Evolutionary conservation across 1,140 invertebrate genomes (phyloP), one percentile per base, ranked within the genome.

Genomic region (Antheraea mylitta): DNA sequence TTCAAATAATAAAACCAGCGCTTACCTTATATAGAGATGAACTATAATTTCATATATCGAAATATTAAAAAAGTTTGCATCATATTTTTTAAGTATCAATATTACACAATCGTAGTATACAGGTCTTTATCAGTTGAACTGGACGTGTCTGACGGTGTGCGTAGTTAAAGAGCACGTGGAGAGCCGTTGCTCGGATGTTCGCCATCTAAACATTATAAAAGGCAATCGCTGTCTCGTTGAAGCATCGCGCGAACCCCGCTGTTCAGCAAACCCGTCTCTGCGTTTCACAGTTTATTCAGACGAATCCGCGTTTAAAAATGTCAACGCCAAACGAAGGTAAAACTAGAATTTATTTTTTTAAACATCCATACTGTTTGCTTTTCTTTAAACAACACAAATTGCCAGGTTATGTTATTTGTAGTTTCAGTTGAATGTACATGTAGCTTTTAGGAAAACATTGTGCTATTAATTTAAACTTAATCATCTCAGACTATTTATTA

Each of bases 161-260:
- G 82, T 81, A 82, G 69, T 70, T 42, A 30, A 61, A 19, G 73
- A 87, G 74, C 87, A 89, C 86, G 85, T 89, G 87, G 83, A 81
- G 69, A 81, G 69, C 67, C 79, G 68, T 80, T 74, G 16, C 61
- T 77, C 71, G 60, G 70, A 78, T 70, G 77, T 74, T 80, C 70
- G 76, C 65, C 72, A 72, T 73, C 76, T 75, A 82, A 83, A 89
- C 81, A 87, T 89, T 87, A 91, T 89, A 91, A 89, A 85, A 85
- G 83, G 81, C 76, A 76, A 73, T 74, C 75, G 66, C 74, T 74
- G 70, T 70, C 65, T 67, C 69, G 71, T 70, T 66, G 67, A 72
- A 73, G 58, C 76, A 75, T 81, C 82, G 83, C 76, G 76, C 75
- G 71, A 78, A 71, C 60, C 60, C 76, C 64, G 62, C 71, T 71